Evolutionary conservation across 2,113 vertebrate genomes (phyloP).

Genomic region (Microtus montanus): DNA sequence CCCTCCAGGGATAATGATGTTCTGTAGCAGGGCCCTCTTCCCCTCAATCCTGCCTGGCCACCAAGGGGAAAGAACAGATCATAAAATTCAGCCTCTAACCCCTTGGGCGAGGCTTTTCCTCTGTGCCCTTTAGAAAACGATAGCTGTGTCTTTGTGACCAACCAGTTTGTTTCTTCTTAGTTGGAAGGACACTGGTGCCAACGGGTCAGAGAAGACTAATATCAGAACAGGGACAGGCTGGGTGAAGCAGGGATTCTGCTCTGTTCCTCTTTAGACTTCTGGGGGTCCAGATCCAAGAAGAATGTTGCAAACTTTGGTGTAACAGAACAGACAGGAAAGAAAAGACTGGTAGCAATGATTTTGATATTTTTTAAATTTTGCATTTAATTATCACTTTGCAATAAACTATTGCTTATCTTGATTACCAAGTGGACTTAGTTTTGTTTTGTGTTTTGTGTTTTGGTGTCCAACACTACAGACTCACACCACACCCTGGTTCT

Average conservation of each 20-base stretch:
- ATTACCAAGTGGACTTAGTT: neutral
- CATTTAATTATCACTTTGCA: neutral
- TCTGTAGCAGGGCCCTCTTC: neutral
- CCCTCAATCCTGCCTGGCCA: neutral
- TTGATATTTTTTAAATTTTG: constrained; percentile 3
- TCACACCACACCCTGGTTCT: neutral
- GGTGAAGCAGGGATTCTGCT: neutral
- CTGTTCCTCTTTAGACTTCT: neutral
- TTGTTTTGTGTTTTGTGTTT: too few relatives aligned
- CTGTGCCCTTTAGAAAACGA: neutral
- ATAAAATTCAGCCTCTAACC: neutral
- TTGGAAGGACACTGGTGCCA: neutral
- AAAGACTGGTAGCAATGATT: neutral
- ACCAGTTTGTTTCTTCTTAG: neutral
- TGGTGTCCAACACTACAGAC: neutral
- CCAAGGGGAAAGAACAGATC: neutral
- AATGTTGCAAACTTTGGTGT: neutral
- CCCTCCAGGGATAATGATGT: neutral
- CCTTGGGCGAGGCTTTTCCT: neutral
- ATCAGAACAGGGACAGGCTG: neutral
- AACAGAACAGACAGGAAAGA: neutral
- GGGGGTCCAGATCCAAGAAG: neutral
- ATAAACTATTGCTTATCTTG: neutral
- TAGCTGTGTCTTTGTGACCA: neutral
- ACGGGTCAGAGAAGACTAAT: neutral